phyloP scores from a whole-genome alignment of 2,113 vertebrate genomes.

The Alosa alosa region DNA sequence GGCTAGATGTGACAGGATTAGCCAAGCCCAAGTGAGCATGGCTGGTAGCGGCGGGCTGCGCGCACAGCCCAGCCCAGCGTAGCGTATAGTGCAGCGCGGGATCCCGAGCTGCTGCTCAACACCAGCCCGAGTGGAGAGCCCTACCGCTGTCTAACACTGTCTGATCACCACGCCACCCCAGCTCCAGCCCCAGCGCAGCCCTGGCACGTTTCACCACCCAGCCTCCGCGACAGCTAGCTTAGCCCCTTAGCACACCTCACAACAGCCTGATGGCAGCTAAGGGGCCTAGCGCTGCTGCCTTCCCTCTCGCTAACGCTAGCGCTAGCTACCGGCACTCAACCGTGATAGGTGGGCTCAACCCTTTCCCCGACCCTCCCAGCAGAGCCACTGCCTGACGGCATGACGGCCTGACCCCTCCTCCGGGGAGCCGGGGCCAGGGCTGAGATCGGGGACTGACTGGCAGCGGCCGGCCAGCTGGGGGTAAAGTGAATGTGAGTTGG shows the following conservation, averaged over 20 bases:
- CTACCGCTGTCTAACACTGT: constrained; percentile 10
- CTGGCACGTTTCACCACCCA: not conserved
- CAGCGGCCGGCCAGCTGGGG: constrained; percentile 62
- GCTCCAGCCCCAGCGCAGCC: not conserved
- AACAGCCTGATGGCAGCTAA: not conserved
- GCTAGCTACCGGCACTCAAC: not conserved
- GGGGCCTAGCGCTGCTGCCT: not conserved
- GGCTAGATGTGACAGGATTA: constrained; percentile 77
- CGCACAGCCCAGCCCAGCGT: constrained; percentile 42
- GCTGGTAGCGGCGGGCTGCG: constrained; percentile 59
- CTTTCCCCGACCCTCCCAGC: not conserved
- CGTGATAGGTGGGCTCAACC: not conserved
- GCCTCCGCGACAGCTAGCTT: not conserved
- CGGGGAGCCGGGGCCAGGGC: constrained; percentile 54
- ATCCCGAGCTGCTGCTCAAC: constrained; percentile 66
- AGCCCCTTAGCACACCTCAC: not conserved
- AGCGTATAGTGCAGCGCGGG: constrained; percentile 40
- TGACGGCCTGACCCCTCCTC: constrained; percentile 39
- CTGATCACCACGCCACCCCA: constrained; percentile 3
- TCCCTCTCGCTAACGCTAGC: not conserved
- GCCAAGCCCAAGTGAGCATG: constrained; percentile 74
- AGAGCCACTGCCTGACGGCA: constrained; percentile 51
- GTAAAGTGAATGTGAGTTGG: constrained; percentile 71
- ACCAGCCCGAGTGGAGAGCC: constrained; percentile 62
- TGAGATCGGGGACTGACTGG: not conserved